A percentile compares a stretch with the other conserved stretches of the same genome.
These are phyloP conservation scores for Coelopa pilipes DNA, from an alignment of 2,888 invertebrate genomes.

Conservation along the genomic window DNA sequence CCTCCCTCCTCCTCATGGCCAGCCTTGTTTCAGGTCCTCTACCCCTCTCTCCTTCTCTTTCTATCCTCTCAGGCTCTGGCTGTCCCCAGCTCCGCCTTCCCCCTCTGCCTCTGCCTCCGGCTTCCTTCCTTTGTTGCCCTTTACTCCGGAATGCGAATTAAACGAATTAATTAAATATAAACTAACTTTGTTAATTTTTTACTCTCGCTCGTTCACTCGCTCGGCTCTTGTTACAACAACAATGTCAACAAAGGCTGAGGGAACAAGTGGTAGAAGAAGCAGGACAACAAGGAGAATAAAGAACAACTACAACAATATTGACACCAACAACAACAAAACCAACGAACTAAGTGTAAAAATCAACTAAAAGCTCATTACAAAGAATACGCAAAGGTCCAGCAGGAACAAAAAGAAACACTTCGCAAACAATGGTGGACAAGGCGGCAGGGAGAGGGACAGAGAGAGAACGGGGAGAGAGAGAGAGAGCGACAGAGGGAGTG, in stretches of 20 bases:
- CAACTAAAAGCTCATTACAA: neutral
- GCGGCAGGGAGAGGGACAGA: no score
- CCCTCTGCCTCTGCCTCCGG: neutral
- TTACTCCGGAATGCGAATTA: neutral
- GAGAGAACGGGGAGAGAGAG: no score
- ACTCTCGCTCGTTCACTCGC: neutral
- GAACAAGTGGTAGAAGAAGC: neutral
- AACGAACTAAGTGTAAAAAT: neutral
- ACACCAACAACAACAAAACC: neutral
- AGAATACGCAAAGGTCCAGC: no score
- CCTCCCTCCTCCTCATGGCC: no score
- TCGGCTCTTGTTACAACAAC: neutral
- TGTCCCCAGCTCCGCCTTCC: no score
- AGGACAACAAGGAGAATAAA: neutral
- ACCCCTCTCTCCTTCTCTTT: neutral
- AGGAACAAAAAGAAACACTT: no score
- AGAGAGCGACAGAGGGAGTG: no score
- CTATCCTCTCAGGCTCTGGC: no score
- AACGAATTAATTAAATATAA: constrained; percentile 23
- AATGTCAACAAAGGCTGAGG: neutral
- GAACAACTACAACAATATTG: neutral
- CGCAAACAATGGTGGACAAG: no score
- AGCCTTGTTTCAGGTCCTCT: no score
- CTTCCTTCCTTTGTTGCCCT: neutral
- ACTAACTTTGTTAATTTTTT: constrained; percentile 13